Evolutionary conservation across 2,888 invertebrate species (phyloP), one percentile per base, ranked within the genome.

Genomic region (Thereva unica): DNA sequence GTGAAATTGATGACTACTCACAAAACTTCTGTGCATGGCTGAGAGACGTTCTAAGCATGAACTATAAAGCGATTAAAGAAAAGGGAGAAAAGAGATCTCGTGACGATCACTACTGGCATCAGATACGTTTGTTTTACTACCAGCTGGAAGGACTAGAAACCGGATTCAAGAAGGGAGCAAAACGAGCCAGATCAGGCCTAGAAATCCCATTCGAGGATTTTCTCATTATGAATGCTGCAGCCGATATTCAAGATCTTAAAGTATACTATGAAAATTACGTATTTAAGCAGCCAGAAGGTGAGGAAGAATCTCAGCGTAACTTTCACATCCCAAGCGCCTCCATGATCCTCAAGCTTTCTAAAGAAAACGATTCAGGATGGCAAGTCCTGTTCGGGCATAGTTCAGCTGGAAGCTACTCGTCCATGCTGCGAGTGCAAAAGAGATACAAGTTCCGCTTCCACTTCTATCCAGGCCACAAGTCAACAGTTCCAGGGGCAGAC

Each of bases 341-440:
- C 7, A 81, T 81, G 81, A 66, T 81, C 40, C 75, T 81, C 10
- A 71, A 71, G 66, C 41, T 68, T 35, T 44, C 52, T 3, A 42
- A 67, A 4, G 55, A 64, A 4, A 67, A 66, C 8, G 52, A 59
- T 8, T 37, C 45, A n/a, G 67, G 73, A 2, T 73, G 82, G 71
- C 83, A 84, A 79, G 84, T 95, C 40, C 89, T 86, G 70, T 84
- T 92, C 12, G 88, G 91, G 0, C 95, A 95, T 76, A 91, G 90
- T 75, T 89, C 91, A 3, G 93, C 91, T 78, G 89, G 86, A 76
- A 89, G 89, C 69, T 94, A 91, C 76, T 84, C 86, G 41, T 86
- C 87, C 70, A 95, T 95, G 95, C 83, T 93, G 68, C 85, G 93
- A 67, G 86, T 95, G 42, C 83, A 93, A 75, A 95, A 95, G 78